These are phyloP conservation scores for Pteria penguin DNA, from an alignment of 2,888 invertebrate genomes.

Conservation along the genomic window DNA sequence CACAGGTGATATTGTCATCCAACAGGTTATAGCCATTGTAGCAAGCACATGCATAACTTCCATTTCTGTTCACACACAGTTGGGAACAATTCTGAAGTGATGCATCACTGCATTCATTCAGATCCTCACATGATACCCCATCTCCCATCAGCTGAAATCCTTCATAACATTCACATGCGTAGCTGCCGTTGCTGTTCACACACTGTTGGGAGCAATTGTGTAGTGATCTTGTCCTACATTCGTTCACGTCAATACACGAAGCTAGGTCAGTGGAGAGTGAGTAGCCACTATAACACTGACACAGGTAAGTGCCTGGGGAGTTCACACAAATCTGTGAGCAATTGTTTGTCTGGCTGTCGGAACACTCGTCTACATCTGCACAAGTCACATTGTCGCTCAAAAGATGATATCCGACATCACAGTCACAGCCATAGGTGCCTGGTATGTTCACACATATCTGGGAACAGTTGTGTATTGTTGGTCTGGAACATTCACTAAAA, in stretches of 20 bases:
- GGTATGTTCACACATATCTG: background rate
- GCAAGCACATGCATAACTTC: background rate
- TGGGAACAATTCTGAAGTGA: constrained; percentile 2
- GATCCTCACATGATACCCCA: constrained; percentile 9
- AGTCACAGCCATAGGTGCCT: background rate
- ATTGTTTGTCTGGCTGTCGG: background rate
- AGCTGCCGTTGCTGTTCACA: constrained; percentile 14
- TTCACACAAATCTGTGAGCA: constrained; percentile 10
- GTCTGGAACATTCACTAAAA: background rate
- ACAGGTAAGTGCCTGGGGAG: constrained; percentile 4
- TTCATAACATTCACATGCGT: constrained; percentile 5
- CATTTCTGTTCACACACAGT: constrained; percentile 14
- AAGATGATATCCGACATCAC: constrained; percentile 3
- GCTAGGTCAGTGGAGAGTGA: background rate
- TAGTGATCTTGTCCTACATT: constrained; percentile 1
- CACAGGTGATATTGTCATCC: too few relatives aligned
- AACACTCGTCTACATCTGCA: constrained; percentile 4
- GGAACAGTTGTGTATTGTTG: background rate
- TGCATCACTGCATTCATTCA: constrained; percentile 1
- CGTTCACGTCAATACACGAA: constrained; percentile 19
- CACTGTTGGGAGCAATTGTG: constrained; percentile 15
- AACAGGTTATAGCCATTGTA: too few relatives aligned
- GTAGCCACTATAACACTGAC: constrained; percentile 8
- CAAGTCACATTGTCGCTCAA: constrained; percentile 8
- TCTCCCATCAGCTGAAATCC: background rate